phyloP scores from a whole-genome alignment of 2,888 invertebrate species.

The Pyrocoelia pectoralis region DNA sequence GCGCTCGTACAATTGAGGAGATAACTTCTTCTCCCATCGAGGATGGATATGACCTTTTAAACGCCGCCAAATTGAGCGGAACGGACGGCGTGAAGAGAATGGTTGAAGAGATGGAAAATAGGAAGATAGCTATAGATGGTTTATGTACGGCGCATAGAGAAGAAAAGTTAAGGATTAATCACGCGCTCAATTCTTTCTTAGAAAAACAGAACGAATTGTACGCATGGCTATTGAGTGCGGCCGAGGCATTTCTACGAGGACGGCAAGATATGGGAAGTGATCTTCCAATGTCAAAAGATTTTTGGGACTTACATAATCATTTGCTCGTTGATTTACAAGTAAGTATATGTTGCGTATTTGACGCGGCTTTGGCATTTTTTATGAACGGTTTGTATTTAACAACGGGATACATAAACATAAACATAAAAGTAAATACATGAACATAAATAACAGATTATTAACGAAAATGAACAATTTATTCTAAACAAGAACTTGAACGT shows the following conservation, averaged over 20 bases:
- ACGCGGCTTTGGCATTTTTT: too few relatives aligned
- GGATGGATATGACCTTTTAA: constrained; percentile 67
- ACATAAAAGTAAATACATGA: too few relatives aligned
- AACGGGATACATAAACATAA: too few relatives aligned
- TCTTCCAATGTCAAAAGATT: constrained; percentile 72
- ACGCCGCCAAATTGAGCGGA: constrained; percentile 70
- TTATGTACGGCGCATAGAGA: constrained; percentile 73
- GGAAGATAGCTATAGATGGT: constrained; percentile 70
- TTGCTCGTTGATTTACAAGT: constrained; percentile 77
- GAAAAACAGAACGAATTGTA: constrained; percentile 74
- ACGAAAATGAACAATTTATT: too few relatives aligned
- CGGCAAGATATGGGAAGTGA: constrained; percentile 79
- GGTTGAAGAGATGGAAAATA: constrained; percentile 78
- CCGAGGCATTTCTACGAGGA: constrained; percentile 75
- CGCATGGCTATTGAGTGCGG: constrained; percentile 78
- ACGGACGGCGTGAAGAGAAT: constrained; percentile 71
- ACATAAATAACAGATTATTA: too few relatives aligned
- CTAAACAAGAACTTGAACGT: too few relatives aligned
- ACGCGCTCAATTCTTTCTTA: constrained; percentile 72
- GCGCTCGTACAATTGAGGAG: constrained; percentile 71
- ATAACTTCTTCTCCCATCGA: constrained; percentile 72
- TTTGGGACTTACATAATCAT: constrained; percentile 76
- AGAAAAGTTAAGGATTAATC: constrained; percentile 73
- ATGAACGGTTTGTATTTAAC: too few relatives aligned
- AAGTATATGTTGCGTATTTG: constrained; percentile 46